These are phyloP conservation scores for Oplegnathus fasciatus DNA, from an alignment of 2,113 vertebrate species.

Conservation along the genomic window DNA sequence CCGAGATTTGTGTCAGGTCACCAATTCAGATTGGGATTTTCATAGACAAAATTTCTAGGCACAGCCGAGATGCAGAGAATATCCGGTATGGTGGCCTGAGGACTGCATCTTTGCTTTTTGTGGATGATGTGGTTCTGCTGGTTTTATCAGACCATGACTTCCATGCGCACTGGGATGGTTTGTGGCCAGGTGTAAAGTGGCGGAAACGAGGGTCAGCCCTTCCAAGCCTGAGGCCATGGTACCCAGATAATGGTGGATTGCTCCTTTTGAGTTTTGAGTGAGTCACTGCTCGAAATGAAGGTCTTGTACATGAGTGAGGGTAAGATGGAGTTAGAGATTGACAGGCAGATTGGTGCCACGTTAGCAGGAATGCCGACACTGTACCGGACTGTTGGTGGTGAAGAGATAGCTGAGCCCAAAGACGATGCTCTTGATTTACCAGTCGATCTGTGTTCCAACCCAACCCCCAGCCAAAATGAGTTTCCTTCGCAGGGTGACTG, in stretches of 20 bases:
- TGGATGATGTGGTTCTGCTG: not conserved
- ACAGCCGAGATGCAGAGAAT: not conserved
- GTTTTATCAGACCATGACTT: not conserved
- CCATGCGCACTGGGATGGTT: not conserved
- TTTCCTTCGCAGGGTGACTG: not conserved
- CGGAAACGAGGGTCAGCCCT: not conserved
- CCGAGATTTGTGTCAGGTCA: not conserved
- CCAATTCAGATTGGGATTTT: not conserved
- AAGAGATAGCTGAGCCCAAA: not conserved
- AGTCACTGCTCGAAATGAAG: not conserved
- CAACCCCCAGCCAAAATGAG: not conserved
- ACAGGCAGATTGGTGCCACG: not conserved
- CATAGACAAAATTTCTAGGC: not conserved
- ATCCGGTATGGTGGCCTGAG: not conserved
- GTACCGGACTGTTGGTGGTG: not conserved
- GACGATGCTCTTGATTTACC: not conserved
- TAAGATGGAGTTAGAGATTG: not conserved
- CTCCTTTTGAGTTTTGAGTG: not conserved
- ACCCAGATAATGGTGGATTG: not conserved
- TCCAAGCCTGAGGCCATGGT: not conserved
- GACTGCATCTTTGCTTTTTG: not conserved
- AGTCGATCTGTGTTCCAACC: not conserved
- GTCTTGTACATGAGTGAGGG: not conserved
- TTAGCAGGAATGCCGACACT: constrained; percentile 6
- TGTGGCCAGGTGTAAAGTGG: not conserved